Percentiles rank a stretch among this genome's conserved stretches.
phyloP scores from a whole-genome alignment of 2,888 invertebrate species.

The Nemotelus pantherinus region DNA sequence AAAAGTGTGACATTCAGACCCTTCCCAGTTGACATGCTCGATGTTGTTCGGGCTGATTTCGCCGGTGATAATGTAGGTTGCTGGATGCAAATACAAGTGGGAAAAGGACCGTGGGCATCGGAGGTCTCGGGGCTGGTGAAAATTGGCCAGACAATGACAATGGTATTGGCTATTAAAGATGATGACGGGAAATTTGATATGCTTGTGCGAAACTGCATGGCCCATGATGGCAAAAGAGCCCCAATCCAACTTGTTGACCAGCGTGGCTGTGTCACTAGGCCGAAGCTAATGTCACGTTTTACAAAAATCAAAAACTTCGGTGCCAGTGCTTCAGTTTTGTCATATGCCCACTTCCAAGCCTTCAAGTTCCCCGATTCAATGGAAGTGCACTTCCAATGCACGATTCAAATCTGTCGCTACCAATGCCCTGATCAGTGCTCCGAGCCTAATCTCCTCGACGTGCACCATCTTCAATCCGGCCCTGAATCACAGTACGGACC shows the following conservation, averaged over 20 bases:
- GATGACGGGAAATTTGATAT: conserved; percentile 96
- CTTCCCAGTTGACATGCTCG: conserved; percentile 94
- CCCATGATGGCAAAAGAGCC: conserved; percentile 92
- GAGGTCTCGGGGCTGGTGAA: conserved; percentile 94
- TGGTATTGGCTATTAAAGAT: conserved; percentile 94
- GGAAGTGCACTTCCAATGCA: conserved; percentile 96
- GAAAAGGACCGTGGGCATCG: conserved; percentile 94
- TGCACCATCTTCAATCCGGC: conserved; percentile 67
- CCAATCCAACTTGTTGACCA: conserved; percentile 94
- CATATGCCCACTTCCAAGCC: conserved; percentile 93
- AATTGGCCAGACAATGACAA: conserved; percentile 96
- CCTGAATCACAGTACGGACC: conserved; percentile 77
- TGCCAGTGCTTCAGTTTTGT: conserved; percentile 89
- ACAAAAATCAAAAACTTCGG: conserved; percentile 96
- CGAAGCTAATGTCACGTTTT: conserved; percentile 92
- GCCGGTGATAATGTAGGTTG: conserved; percentile 95
- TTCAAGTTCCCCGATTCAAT: conserved; percentile 96
- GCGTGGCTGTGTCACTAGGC: conserved; percentile 89
- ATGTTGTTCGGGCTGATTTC: conserved; percentile 93
- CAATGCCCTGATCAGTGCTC: conserved; percentile 94
- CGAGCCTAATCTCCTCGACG: conserved; percentile 71
- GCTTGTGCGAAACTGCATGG: conserved; percentile 93
- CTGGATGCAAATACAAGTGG: conserved; percentile 98
- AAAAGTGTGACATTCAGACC: conserved; percentile 94
- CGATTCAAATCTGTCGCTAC: conserved; percentile 92